These are phyloP conservation scores for Phoebastria nigripes DNA, from an alignment of 2,797 vertebrate species.

Conservation along the genomic window DNA sequence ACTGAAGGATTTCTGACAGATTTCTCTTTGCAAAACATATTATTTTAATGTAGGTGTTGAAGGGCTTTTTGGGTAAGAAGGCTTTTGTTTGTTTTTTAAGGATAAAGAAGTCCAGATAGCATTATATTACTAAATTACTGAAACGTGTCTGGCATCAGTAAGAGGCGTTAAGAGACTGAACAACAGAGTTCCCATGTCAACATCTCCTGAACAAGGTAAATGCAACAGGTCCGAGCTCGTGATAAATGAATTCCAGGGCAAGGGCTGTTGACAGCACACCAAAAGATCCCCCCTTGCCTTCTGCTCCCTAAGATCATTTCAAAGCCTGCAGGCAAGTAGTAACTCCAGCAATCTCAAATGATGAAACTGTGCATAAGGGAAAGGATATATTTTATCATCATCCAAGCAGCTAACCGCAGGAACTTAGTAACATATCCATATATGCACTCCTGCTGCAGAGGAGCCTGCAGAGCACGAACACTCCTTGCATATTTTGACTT, in stretches of 20 bases:
- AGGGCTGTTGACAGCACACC: not conserved
- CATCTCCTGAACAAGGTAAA: not conserved
- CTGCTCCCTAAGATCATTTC: not conserved
- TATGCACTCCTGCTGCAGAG: not conserved
- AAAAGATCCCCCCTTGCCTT: not conserved
- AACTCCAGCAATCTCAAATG: not conserved
- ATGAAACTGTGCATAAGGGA: not conserved
- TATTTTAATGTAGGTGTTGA: not conserved
- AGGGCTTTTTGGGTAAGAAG: not conserved
- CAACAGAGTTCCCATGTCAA: not conserved
- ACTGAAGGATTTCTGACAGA: not conserved
- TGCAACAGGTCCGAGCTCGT: not conserved
- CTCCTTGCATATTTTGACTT: not conserved
- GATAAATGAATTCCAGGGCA: not conserved
- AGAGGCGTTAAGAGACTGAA: not conserved
- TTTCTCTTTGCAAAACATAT: not conserved
- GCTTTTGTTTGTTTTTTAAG: not conserved
- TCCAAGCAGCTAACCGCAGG: not conserved
- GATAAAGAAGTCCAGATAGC: not conserved
- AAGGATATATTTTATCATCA: not conserved
- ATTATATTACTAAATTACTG: not conserved
- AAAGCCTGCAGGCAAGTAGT: not conserved
- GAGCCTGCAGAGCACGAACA: not conserved
- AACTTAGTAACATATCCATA: not conserved
- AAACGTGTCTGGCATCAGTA: not conserved